Percentiles rank a stretch among this genome's conserved stretches.
These are phyloP conservation scores for Scomberomorus guttatus DNA, from an alignment of 2,797 vertebrate species.

Conservation along the genomic window DNA sequence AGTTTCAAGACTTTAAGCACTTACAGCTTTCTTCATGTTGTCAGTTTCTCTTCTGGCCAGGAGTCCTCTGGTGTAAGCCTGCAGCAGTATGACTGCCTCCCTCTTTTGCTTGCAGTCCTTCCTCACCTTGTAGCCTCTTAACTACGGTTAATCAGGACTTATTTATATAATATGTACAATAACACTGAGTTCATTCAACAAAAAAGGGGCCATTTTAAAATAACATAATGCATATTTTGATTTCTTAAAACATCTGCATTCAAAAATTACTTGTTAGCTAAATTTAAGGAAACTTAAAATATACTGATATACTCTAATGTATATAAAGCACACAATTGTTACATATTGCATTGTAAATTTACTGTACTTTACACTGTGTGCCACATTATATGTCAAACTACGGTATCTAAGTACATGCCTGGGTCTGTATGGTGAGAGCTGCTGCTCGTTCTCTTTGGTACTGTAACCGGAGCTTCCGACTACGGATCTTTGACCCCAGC, in stretches of 20 bases:
- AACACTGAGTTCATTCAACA: not conserved
- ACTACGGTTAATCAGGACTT: conserved; percentile 49
- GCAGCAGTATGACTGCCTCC: conserved; percentile 85
- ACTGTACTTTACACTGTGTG: not conserved
- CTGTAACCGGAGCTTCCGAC: conserved; percentile 74
- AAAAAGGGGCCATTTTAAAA: too few relatives aligned
- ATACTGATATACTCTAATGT: not conserved
- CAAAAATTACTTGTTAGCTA: not conserved
- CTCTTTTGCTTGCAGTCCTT: conserved; percentile 78
- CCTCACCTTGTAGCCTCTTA: conserved; percentile 86
- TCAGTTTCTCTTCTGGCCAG: conserved; percentile 78
- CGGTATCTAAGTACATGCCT: conserved; percentile 48
- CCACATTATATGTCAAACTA: not conserved
- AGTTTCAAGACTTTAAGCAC: conserved; percentile 1
- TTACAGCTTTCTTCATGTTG: conserved; percentile 79
- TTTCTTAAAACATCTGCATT: not conserved
- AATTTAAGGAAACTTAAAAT: not conserved
- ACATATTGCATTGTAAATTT: not conserved
- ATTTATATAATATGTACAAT: not conserved
- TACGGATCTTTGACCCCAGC: conserved; percentile 85
- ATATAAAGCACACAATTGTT: not conserved
- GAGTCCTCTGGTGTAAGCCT: conserved; percentile 87
- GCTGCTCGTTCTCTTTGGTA: conserved; percentile 74
- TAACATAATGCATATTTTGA: not conserved
- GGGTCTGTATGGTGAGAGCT: conserved; percentile 86